These are phyloP conservation scores for Himalopsyche kuldschensis DNA, from an alignment of 2,888 invertebrate species.

Conservation along the genomic window DNA sequence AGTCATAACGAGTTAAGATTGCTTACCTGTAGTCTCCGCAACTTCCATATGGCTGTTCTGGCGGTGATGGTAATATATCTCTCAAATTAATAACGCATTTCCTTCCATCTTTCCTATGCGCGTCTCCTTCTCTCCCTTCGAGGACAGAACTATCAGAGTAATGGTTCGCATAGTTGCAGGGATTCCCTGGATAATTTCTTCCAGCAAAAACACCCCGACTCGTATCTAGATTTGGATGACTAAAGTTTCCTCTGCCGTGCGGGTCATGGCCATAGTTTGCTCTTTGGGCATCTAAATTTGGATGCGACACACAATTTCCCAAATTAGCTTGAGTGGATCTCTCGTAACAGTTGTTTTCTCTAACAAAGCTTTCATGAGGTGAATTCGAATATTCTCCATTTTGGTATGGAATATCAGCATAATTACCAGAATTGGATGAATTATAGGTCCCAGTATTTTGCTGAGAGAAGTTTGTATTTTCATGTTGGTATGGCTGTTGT, in stretches of 20 bases:
- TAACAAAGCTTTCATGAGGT: conserved; percentile 25
- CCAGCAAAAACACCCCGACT: conserved; percentile 16
- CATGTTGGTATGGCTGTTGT: conserved; percentile 45
- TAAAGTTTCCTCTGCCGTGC: conserved; percentile 34
- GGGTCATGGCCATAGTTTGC: conserved; percentile 22
- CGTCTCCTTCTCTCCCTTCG: conserved; percentile 24
- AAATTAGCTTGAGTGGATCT: conserved; percentile 26
- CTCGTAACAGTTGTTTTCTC: conserved; percentile 37
- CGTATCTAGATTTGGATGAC: conserved; percentile 35
- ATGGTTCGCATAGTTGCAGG: conserved; percentile 34
- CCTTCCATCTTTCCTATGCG: conserved; percentile 47
- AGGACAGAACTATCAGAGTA: conserved; percentile 38
- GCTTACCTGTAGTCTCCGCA: conserved; percentile 36
- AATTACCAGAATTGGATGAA: conserved; percentile 39
- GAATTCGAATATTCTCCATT: conserved; percentile 30
- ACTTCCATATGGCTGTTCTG: conserved; percentile 38
- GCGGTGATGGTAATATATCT: conserved; percentile 36
- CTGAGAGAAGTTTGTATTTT: conserved; percentile 49
- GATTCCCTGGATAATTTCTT: conserved; percentile 19
- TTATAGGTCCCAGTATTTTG: conserved; percentile 44
- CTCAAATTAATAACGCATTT: conserved; percentile 55
- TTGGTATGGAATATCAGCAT: conserved; percentile 34
- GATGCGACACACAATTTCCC: conserved; percentile 37
- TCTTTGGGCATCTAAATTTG: conserved; percentile 37
- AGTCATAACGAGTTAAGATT: too few species aligned